Evolutionary conservation across 2,888 invertebrate genomes (phyloP).

Genomic region (Andrena flavipes): DNA sequence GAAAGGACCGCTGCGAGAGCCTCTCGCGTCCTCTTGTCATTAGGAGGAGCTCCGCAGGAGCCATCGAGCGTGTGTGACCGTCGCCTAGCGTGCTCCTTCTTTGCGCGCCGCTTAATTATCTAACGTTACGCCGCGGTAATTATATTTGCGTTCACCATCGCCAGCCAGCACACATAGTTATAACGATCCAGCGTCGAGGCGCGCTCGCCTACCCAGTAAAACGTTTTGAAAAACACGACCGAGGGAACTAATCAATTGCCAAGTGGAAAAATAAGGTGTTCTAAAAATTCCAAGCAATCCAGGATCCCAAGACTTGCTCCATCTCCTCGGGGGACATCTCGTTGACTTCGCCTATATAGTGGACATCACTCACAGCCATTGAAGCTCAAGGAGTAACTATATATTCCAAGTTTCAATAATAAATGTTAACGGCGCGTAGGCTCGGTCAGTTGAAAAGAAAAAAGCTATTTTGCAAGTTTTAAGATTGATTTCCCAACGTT

Average conservation of each 20-base stretch:
- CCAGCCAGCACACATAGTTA: constrained; percentile 22
- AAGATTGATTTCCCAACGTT: too few species aligned
- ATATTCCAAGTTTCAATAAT: too few species aligned
- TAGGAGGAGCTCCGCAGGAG: constrained; percentile 13
- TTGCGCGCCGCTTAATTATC: constrained; percentile 52
- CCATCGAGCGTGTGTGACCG: constrained; percentile 31
- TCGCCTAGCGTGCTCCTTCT: constrained; percentile 19
- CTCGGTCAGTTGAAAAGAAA: too few species aligned
- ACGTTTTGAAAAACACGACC: not conserved
- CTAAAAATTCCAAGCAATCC: too few species aligned
- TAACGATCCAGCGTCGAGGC: constrained; percentile 4
- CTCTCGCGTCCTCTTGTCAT: constrained; percentile 12
- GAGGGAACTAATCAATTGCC: too few species aligned
- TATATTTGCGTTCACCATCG: constrained; percentile 42
- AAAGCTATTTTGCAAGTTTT: too few species aligned
- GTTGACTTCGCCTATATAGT: too few species aligned
- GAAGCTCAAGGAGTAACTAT: too few species aligned
- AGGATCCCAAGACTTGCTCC: too few species aligned
- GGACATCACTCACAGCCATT: too few species aligned
- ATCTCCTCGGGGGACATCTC: not conserved
- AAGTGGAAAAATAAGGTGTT: too few species aligned
- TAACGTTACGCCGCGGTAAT: constrained; percentile 50
- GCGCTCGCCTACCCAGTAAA: not conserved
- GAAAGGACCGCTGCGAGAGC: not conserved
- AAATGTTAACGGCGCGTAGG: too few species aligned